Evolutionary conservation across 1,140 invertebrate genomes (phyloP), one percentile per base, ranked within the genome.

Genomic region (Cephus cinctus): DNA sequence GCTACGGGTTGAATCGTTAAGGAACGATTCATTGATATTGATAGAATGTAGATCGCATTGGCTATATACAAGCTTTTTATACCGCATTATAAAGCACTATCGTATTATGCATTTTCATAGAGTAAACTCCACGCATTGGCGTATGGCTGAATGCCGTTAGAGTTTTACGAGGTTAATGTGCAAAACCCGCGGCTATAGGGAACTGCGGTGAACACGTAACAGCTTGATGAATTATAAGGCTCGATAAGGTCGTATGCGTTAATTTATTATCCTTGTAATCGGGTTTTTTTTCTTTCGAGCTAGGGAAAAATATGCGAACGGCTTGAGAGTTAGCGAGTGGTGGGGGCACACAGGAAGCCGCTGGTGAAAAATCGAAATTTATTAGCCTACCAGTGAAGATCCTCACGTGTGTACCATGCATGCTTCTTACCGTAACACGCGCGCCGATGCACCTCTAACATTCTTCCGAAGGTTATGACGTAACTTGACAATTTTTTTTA

Each of bases 211-310:
- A 43, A 45, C 59, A 63, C 59, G 62, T 67, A 67, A 63, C 53
- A 45, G 41, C 57, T 54, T 67, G 65, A 68, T 68, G 65, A 67
- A 68, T 68, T 68, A 68, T 68, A 65, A 58, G 54, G 51, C 60
- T 61, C 64, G 65, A 67, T 68, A 68, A 68, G 65, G 65, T 67
- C 65, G 64, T 63, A 51, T 47, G 57, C 58, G 60, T 65, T 67
- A 67, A 68, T 68, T 68, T 68, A 68, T 68, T 68, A 68, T 65
- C 55, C 62, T 39, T 54, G 62, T 67, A 63, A 67, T 63, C 52
- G 58, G 38, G 45, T 52, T 43, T 52, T 55, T 49, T 47, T 51
- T 39, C 43, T 31, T 51, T 50, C 54, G 45, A 22, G 23, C 11
- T 20, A 27, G 18, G 27, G 47, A 42, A 47, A 54, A 51, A 48